Base-by-base conservation (phyloP, 2,888 invertebrate genomes). In the Crepidodera aurea region DNA sequence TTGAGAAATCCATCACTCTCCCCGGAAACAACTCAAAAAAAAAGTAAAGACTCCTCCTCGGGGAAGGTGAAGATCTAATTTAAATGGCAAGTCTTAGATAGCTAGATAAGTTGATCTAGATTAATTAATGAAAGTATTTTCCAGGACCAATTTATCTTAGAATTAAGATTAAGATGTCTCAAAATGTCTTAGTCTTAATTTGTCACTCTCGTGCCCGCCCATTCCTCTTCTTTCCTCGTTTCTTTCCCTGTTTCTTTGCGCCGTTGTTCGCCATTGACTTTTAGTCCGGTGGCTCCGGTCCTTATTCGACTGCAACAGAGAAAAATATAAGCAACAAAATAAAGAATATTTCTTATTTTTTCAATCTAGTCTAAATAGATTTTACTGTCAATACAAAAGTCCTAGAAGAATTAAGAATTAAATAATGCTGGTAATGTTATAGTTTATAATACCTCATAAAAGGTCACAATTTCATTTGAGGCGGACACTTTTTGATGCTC, bases 81-180 rank as follows among this genome's bases (percentile, higher is more conserved):
- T 67, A 74, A 74, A 75, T 72, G 70, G 75, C 71, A 72, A 72
- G 74, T 72, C 75, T 72, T 73, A 75, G 74, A 74, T 74, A 71
- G 70, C 73, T 69, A 73, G 78, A 77, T 77, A 77, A 76, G 73
- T 79, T 81, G 80, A 81, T 80, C 81, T 78, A 80, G 81, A 81
- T 80, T 81, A 80, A 81, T 81, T 80, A 80, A 69, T 67, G 66
- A 69, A 81, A 81, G 81, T 80, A 81, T 80, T 79, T 78, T 77
- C 78, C 75, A 57, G 74, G 75, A 76, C 79, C 79, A 81, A 81
- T 81, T 81, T 80, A 80, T 81, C 81, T 81, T 79, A 78, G 81
- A 79, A 79, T 80, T 79, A 80, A 81, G 81, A 81, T 79, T 80
- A 80, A 78, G 80, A 78, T 74, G 79, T 78, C 78, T 78, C 78